Percentiles rank a stretch among this genome's conserved stretches.
Evolutionary conservation across 2,797 vertebrate genomes (phyloP).

Genomic region (Scolopax bukidnonensis): DNA sequence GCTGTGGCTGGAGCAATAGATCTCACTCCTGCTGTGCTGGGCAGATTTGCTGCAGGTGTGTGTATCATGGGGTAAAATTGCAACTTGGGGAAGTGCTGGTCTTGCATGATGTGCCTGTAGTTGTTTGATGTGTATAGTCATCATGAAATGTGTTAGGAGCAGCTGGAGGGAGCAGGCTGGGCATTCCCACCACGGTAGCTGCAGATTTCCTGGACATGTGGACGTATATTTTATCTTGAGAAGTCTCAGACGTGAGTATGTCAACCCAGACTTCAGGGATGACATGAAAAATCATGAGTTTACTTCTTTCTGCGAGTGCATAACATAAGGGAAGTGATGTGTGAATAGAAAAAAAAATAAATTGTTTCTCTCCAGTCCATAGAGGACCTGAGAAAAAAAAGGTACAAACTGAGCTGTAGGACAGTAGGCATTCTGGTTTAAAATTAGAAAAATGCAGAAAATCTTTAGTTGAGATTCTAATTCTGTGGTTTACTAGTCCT

Average conservation of each 20-base stretch:
- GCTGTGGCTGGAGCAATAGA: neutral
- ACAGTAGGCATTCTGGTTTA: neutral
- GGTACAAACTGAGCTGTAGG: neutral
- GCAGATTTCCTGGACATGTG: neutral
- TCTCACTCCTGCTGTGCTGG: neutral
- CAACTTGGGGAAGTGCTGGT: neutral
- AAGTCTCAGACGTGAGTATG: neutral
- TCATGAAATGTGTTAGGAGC: neutral
- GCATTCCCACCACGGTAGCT: accelerated
- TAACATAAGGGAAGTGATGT: neutral
- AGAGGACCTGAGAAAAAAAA: neutral
- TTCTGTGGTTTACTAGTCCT: neutral
- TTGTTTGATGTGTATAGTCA: neutral
- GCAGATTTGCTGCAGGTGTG: neutral
- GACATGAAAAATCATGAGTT: neutral
- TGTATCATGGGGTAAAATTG: neutral
- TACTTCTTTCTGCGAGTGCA: neutral
- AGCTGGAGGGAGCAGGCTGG: neutral
- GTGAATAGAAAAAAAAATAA: neutral
- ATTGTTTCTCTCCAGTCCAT: neutral
- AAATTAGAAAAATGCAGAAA: neutral
- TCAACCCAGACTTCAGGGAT: neutral
- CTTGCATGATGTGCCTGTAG: neutral
- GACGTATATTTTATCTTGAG: neutral
- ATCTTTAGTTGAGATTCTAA: neutral